phyloP scores from a whole-genome alignment of 2,113 vertebrate genomes.

The Cyprinodon variegatus region DNA sequence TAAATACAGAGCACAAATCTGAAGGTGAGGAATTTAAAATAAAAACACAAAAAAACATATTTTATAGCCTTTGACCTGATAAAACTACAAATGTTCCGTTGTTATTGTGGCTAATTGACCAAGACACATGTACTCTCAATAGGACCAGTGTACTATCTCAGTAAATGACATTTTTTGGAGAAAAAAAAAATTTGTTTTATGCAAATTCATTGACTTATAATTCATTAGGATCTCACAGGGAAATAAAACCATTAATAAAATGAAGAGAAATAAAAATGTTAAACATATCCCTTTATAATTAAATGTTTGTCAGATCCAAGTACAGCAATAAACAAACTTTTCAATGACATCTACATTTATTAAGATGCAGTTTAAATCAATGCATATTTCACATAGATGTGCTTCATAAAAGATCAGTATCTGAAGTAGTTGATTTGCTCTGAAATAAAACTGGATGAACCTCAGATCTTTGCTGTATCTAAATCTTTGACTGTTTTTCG shows the following conservation, averaged over 20 bases:
- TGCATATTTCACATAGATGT: neutral
- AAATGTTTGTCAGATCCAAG: neutral
- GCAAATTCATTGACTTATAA: too few species aligned
- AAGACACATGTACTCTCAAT: too few species aligned
- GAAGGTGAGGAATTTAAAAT: too few species aligned
- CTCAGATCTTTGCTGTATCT: neutral
- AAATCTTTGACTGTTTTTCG: neutral
- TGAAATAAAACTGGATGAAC: neutral
- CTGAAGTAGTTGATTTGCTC: neutral
- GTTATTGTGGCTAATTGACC: too few species aligned
- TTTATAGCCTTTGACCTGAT: neutral
- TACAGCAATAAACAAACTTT: neutral
- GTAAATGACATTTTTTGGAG: too few species aligned
- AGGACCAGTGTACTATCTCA: too few species aligned
- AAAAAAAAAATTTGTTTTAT: too few species aligned
- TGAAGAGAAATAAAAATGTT: too few species aligned
- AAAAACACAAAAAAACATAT: too few species aligned
- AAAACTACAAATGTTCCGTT: neutral
- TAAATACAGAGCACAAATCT: neutral
- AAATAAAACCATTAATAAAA: too few species aligned
- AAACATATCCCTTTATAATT: too few species aligned
- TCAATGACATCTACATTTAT: neutral
- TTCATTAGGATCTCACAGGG: too few species aligned
- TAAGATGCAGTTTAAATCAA: neutral
- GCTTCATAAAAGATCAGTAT: neutral